phyloP scores from a whole-genome alignment of 2,797 vertebrate species.

The Clamator glandarius region DNA sequence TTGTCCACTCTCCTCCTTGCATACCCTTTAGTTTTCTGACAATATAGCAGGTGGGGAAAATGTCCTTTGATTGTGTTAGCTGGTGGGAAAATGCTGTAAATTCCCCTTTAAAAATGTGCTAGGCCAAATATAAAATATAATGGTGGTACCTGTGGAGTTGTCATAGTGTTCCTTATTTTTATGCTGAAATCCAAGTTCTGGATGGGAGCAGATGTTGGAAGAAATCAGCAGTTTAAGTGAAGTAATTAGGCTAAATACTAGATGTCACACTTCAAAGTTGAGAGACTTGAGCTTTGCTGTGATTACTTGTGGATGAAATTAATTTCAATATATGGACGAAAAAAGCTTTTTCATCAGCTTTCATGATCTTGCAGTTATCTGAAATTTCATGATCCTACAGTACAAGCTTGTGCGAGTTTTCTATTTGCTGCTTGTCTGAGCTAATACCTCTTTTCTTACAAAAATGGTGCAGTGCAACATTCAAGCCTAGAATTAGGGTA shows the following conservation, averaged over 20 bases:
- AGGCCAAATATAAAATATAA: background rate
- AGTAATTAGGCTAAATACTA: background rate
- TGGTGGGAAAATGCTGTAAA: background rate
- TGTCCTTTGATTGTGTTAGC: background rate
- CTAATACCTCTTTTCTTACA: background rate
- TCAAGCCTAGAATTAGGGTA: background rate
- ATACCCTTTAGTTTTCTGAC: fast-evolving
- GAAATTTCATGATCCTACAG: background rate
- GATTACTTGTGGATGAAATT: background rate
- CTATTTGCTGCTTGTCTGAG: background rate
- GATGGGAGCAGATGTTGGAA: background rate
- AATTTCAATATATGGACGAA: background rate
- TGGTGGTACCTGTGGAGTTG: background rate
- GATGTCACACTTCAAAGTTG: background rate
- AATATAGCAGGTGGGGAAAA: too few species aligned
- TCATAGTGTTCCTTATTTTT: background rate
- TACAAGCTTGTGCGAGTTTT: background rate
- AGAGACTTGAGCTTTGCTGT: background rate
- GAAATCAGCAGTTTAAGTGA: background rate
- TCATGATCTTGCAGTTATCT: background rate
- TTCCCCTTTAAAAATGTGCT: background rate
- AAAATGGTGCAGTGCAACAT: fast-evolving
- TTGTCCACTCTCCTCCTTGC: background rate
- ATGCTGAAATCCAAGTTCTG: background rate
- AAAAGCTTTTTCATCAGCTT: background rate